A percentile compares a stretch with the other conserved stretches of the same genome.
These are phyloP conservation scores for Choreutis nemorana DNA, from an alignment of 2,888 invertebrate genomes.

Conservation along the genomic window DNA sequence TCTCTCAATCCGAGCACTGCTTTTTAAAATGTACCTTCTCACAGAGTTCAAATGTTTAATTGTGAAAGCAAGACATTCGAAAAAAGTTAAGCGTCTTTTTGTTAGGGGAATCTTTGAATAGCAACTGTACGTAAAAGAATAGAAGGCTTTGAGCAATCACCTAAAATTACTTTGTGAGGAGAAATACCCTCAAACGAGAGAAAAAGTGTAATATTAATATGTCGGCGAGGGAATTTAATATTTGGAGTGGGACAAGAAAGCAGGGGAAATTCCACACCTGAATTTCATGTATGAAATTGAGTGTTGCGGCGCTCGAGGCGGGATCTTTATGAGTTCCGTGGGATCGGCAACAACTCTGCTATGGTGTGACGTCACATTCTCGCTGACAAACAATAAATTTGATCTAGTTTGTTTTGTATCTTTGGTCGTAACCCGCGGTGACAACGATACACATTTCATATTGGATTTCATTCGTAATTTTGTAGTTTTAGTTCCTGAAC, in stretches of 20 bases:
- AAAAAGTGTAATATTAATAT: constrained; percentile 44
- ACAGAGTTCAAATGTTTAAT: no score
- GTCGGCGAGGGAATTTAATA: constrained; percentile 42
- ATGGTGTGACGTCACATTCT: constrained; percentile 2
- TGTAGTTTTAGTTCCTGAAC: no score
- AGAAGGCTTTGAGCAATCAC: constrained; percentile 39
- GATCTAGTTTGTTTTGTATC: constrained; percentile 1
- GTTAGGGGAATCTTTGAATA: no score
- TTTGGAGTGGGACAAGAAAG: constrained; percentile 36
- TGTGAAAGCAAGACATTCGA: no score
- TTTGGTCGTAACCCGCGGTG: no score
- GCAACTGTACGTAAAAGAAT: no score
- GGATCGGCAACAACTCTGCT: constrained; percentile 10
- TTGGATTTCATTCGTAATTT: no score
- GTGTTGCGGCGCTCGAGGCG: constrained; percentile 19
- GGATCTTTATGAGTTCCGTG: constrained; percentile 29
- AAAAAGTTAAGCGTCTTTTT: no score
- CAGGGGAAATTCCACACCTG: constrained; percentile 22
- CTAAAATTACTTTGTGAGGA: constrained; percentile 32
- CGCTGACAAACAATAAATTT: constrained; percentile 5
- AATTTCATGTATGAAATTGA: constrained; percentile 35
- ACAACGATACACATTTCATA: no score
- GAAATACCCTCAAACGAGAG: constrained; percentile 24
- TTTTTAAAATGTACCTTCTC: no score
- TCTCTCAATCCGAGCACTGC: no score